Base-by-base conservation (phyloP, 2,797 vertebrate genomes). In the Gallinago stenura region DNA sequence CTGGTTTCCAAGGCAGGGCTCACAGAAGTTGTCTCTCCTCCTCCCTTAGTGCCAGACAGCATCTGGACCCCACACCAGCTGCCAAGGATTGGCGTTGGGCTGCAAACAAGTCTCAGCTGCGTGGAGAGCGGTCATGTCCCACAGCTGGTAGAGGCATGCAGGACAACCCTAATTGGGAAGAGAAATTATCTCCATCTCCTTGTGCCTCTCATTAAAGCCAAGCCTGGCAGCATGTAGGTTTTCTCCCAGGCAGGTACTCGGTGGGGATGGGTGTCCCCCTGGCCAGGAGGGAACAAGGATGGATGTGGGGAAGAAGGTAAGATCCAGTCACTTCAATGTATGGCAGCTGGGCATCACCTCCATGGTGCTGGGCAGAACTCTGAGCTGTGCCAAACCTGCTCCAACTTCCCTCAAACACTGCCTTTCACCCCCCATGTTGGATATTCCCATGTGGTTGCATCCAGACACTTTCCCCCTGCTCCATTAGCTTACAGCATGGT, bases 41-140 rank as follows among this genome's bases (percentile, higher is more conserved):
- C 5, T 20, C 8, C 16, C 20, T 43, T 0, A 0, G 50, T 60
- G 54, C 73, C 2, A 12, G 21, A 22, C 4, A 0, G 0, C 1
- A 6, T 28, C 53, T 90, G 83, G 30, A 53, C 65, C 50, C 54
- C 0, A 0, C 70, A 45, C 43, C 2, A 0, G 18, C 66, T 80
- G 33, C 68, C 0, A 3, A 60, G 37, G 48, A 19, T 71, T 6
- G 2, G 15, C 0, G 3, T 9, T 19, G 43, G 58, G n/a, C 71
- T 85, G 50, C 43, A 68, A 58, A 79, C 31, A 41, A 56, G 16
- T 15, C 45, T 35, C 15, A 39, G 28, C 79, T 93, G 41, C 0
- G 0, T 6, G 65, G 70, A 57, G 37, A 57, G 14, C 0, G 0
- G 28, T 41, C 2, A 0, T 20, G 25, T 68, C 91, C 86, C 8